phyloP scores from a whole-genome alignment of 2,113 vertebrate genomes.

The Semnornis frantzii region DNA sequence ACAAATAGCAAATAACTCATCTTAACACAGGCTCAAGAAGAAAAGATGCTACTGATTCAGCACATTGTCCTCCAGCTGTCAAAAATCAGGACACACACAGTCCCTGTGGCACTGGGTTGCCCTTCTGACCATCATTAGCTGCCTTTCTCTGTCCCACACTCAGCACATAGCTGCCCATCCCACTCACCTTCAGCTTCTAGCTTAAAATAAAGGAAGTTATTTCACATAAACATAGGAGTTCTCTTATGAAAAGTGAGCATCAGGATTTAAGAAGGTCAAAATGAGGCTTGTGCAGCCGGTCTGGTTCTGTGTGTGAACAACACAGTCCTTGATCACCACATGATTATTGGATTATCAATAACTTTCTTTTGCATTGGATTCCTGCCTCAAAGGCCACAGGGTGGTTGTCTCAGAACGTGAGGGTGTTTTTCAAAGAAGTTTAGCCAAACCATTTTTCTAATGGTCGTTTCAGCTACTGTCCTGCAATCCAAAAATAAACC shows the following conservation, averaged over 20 bases:
- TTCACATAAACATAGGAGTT: neutral
- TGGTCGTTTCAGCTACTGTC: neutral
- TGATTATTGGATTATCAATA: neutral
- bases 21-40: neutral
- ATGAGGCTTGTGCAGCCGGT: neutral
- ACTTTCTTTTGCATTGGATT: neutral
- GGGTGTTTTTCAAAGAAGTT: neutral
- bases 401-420: neutral
- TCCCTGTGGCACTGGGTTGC: rapidly evolving
- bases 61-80: neutral
- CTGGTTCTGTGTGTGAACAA: neutral
- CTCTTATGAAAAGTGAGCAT: neutral
- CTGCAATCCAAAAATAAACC: neutral
- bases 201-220: neutral
- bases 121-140: neutral
- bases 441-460: neutral
- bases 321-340: neutral
- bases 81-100: neutral
- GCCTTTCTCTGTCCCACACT: neutral
- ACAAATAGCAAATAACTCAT: neutral
- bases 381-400: rapidly evolving
- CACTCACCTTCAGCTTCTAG: neutral
- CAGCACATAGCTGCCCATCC: neutral
- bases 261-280: neutral
- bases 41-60: neutral